phyloP scores from a whole-genome alignment of 2,797 vertebrate genomes.

The Clarias platycephalus region DNA sequence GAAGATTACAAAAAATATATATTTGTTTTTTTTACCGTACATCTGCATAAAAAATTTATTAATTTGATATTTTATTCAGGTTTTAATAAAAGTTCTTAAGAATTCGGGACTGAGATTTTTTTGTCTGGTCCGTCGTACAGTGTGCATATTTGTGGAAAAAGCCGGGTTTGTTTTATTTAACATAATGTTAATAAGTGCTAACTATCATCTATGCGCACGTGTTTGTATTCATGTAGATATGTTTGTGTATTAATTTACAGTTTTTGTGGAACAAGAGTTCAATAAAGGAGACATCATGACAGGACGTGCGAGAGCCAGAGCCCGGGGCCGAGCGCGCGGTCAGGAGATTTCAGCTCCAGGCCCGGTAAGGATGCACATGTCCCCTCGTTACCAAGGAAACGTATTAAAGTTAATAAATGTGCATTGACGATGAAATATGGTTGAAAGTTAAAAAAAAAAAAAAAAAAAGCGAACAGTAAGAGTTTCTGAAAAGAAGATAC shows the following conservation, averaged over 20 bases:
- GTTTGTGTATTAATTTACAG: not conserved
- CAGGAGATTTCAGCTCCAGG: constrained; percentile 70
- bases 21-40: too few species aligned
- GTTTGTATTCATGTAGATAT: not conserved
- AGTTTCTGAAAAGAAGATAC: too few species aligned
- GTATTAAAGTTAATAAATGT: not conserved
- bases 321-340: constrained; percentile 79
- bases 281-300: constrained; percentile 68
- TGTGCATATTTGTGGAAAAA: too few species aligned
- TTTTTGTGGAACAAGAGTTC: not conserved
- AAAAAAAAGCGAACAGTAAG: too few species aligned
- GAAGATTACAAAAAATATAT: too few species aligned
- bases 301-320: constrained; percentile 83
- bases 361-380: constrained; percentile 44
- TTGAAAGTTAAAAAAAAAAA: too few species aligned
- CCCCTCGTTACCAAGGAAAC: not conserved
- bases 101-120: not conserved
- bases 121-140: not conserved
- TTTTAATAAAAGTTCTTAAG: not conserved
- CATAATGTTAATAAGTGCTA: not conserved
- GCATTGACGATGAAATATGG: not conserved
- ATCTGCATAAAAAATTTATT: too few species aligned
- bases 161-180: too few species aligned
- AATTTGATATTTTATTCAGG: not conserved
- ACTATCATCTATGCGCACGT: not conserved